Evolutionary conservation across 1,140 invertebrate genomes (phyloP).

Genomic region (Zaprionus africanus): DNA sequence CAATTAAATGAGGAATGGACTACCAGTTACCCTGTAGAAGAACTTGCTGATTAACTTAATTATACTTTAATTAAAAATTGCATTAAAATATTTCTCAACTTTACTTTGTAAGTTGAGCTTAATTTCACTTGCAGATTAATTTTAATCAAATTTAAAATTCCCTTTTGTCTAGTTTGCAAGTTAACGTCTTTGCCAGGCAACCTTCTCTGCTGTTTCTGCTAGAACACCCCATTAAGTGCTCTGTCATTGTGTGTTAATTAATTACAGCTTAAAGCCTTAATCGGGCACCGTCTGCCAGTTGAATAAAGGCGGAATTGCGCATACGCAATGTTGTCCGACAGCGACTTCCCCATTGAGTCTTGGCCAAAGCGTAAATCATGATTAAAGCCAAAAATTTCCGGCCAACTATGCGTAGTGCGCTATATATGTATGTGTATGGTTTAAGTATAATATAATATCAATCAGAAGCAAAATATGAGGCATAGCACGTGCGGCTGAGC

Average conservation of each 20-base stretch:
- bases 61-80: neutral
- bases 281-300: slow-evolving; percentile 13
- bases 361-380: slow-evolving; percentile 27
- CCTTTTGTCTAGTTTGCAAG: neutral
- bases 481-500: slow-evolving; percentile 53
- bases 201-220: neutral
- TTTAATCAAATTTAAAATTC: neutral
- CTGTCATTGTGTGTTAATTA: slow-evolving; percentile 51
- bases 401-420: slow-evolving; percentile 4
- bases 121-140: too few relatives aligned
- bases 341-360: slow-evolving; percentile 3
- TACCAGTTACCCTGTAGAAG: neutral
- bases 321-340: slow-evolving; percentile 31
- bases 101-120: neutral
- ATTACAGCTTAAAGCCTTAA: slow-evolving; percentile 49
- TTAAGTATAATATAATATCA: slow-evolving; percentile 48
- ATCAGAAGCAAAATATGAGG: slow-evolving; percentile 54
- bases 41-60: neutral
- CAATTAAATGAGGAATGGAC: neutral
- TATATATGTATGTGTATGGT: slow-evolving; percentile 3
- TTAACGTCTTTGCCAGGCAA: neutral
- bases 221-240: slow-evolving; percentile 11
- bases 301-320: slow-evolving; percentile 25
- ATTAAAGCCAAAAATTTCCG: slow-evolving; percentile 40
- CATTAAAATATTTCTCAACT: neutral